These are phyloP conservation scores for Nycticorax nycticorax DNA, from an alignment of 2,113 vertebrate species.

Conservation along the genomic window DNA sequence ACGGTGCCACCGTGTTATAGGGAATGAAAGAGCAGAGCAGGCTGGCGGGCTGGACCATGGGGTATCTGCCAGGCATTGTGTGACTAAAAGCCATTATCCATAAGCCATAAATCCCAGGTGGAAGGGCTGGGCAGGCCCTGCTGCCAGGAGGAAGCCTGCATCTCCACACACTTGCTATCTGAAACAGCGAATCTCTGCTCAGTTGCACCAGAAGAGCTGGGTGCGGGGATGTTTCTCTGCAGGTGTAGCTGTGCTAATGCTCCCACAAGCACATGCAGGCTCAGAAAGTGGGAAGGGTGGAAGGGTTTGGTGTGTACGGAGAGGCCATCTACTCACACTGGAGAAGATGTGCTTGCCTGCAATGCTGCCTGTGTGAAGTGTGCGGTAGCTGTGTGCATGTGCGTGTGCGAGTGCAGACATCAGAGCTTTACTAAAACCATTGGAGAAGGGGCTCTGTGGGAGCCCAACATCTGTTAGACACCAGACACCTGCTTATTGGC, in stretches of 20 bases:
- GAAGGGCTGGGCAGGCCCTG: background rate
- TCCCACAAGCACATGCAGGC: background rate
- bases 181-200: background rate
- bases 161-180: too few species aligned
- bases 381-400: background rate
- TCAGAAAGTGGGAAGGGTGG: background rate
- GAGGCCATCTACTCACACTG: background rate
- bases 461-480: background rate
- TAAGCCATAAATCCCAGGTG: background rate
- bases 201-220: background rate
- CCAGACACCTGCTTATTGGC: background rate
- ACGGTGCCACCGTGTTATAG: rapidly evolving
- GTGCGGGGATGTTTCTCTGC: background rate
- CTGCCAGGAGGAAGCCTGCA: background rate
- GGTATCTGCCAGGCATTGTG: background rate
- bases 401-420: background rate
- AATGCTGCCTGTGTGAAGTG: too few species aligned
- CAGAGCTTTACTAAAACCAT: background rate
- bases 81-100: background rate
- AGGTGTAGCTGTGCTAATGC: background rate
- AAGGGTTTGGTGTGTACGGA: background rate
- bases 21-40: background rate
- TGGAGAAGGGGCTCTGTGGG: background rate
- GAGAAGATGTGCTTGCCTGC: background rate
- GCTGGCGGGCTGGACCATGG: background rate